A percentile compares a stretch with the other conserved stretches of the same genome.
These are phyloP conservation scores for Philaenus spumarius DNA, from an alignment of 1,140 invertebrate species.

Conservation along the genomic window DNA sequence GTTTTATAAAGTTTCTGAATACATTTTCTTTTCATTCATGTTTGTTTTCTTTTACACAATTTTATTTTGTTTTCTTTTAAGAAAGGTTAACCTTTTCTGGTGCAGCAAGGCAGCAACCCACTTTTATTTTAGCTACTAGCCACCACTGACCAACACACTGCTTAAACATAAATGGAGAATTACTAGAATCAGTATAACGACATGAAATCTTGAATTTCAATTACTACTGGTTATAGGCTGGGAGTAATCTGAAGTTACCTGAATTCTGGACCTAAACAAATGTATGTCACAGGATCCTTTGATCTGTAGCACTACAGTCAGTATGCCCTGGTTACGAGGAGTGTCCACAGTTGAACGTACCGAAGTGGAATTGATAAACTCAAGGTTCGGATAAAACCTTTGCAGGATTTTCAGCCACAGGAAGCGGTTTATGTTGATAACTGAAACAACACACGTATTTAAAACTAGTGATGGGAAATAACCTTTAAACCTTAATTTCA, in stretches of 20 bases:
- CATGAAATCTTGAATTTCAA: background rate
- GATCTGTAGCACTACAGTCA: constrained; percentile 55
- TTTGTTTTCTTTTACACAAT: too few relatives aligned
- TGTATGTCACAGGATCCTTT: constrained; percentile 41
- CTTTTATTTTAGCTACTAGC: too few relatives aligned
- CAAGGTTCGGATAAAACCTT: constrained; percentile 48
- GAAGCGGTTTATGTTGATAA: constrained; percentile 32
- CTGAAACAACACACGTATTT: constrained; percentile 27
- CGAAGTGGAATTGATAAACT: constrained; percentile 55
- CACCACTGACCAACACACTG: too few relatives aligned
- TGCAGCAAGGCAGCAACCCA: too few relatives aligned
- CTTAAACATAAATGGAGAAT: too few relatives aligned
- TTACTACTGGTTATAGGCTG: background rate
- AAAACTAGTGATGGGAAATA: too few relatives aligned
- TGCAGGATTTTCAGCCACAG: constrained; percentile 43
- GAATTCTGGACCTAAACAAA: constrained; percentile 24
- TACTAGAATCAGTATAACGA: background rate
- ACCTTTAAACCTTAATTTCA: too few relatives aligned
- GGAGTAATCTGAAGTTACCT: too few relatives aligned
- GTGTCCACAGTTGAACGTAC: constrained; percentile 59
- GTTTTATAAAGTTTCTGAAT: too few relatives aligned
- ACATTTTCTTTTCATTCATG: too few relatives aligned
- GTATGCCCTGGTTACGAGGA: constrained; percentile 58
- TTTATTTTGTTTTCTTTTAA: too few relatives aligned
- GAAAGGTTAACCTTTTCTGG: too few relatives aligned